Evolutionary conservation across 2,888 invertebrate genomes (phyloP), one percentile per base, ranked within the genome.

Genomic region (Lithophane semibrunnea): DNA sequence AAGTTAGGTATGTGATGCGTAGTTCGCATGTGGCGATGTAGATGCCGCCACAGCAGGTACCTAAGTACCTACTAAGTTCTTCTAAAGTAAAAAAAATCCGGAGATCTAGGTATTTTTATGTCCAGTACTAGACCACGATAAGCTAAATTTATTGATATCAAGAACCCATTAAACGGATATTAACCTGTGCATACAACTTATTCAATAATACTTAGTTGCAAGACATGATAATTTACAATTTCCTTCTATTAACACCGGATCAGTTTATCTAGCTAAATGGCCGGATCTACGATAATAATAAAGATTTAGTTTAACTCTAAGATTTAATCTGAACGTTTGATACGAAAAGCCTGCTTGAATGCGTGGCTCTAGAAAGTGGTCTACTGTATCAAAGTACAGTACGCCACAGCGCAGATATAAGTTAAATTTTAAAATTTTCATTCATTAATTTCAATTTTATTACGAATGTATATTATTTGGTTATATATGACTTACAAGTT

Each of bases 201-300:
- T 54, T 37, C 9, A 37, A 37, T 65, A 73, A 61, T 58, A 70
- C 42, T 52, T 52, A 61, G 16, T 37, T 4, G 2, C 21, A 29
- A 77, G 64, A 72, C 68, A 66, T 18, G 1, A n/a, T 64, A 69
- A 75, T 75, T 65, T 52, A 69, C 44, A 58, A 77, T 69, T 73
- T 78, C 78, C 82, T 56, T 68, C 72, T 44, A 72, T 77, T 77
- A 82, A 10, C 68, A 72, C 72, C 82, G 72, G 77, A 81, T 72
- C 42, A 60, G 29, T 42, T 12, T 72, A 56, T 65, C 54, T 56
- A 65, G 16, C 12, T 60, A 52, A 80, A 65, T 49, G 54, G 37
- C 72, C 68, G 73, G 82, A 81, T 81, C 29, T 49, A 76, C 13
- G 7, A 21, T 63, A 65, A 56, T 56, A 69, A 72, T 69, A 69